Base-by-base conservation (phyloP, 2,797 vertebrate genomes). In the Cephalopachus bancanus region DNA sequence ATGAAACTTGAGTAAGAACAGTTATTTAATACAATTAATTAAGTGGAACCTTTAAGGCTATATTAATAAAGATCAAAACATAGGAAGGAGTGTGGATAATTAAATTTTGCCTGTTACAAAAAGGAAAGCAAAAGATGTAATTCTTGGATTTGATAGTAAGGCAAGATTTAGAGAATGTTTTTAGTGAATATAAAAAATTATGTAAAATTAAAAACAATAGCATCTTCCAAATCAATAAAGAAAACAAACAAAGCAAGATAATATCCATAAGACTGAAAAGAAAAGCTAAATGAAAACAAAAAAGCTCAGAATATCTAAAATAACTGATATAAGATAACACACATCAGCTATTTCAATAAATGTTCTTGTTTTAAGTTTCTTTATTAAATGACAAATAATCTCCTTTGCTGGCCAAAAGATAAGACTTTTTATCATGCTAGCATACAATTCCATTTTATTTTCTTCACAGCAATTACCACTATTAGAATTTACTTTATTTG, bases 91-190 rank as follows among this genome's bases (percentile, higher is more conserved):
- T 64, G 5, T 84, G 64, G 30, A 64, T 44, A 33, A 74, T 95
- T 78, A 83, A 11, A 75, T 83, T 57, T 89, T 19, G 74, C 49
- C 65, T 64, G 72, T 89, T 72, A 62, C 24, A 79, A 79, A 72
- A 22, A n/a, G n/a, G 30, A 74, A 80, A 37, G 62, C 28, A 76
- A 69, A 84, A 62, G 65, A 69, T 69, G 6, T 30, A 89, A 90
- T 74, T 88, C 3, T 95, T 80, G 2, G 57, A 65, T 59, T 37
- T 84, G 57, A 79, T 10, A 72, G n/a, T 55, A 79, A 60, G 60
- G 71, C 28, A 81, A 96, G 74, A 80, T 93, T 80, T 74, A 72
- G 16, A 93, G 49, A 86, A 74, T 90, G 59, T 74, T 85, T 91
- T 72, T 20, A 79, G 53, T 20, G 53, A 83, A 64, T 20, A 33